Conservation (phyloP, 2,113 vertebrate species). For the Sorex araneus region DNA sequence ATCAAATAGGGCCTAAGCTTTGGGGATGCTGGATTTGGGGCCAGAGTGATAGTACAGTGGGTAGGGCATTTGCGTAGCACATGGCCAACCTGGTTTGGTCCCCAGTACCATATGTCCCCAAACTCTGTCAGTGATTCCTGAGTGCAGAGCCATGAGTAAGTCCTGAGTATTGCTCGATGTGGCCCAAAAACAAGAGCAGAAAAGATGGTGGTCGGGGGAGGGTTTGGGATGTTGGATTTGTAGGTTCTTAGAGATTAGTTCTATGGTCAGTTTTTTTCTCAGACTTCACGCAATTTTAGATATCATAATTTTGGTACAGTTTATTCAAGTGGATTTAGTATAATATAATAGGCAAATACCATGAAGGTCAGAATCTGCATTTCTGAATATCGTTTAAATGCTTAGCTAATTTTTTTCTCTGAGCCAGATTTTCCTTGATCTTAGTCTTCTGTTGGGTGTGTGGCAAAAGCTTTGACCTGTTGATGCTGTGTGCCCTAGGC, state of each 20-base stretch:
- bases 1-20: not conserved
- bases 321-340: not conserved
- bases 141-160: too few relatives aligned
- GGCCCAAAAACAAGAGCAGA: too few relatives aligned
- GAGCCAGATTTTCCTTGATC: not conserved
- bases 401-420: not conserved
- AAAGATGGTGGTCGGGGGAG: too few relatives aligned
- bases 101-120: too few relatives aligned
- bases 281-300: not conserved
- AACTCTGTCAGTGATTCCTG: too few relatives aligned
- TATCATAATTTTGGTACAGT: not conserved
- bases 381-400: not conserved
- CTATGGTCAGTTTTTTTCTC: not conserved
- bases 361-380: not conserved
- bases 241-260: not conserved
- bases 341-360: not conserved
- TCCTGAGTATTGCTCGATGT: too few relatives aligned
- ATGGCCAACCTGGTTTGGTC: too few relatives aligned
- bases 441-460: not conserved
- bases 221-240: not conserved
- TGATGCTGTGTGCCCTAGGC: slow-evolving; percentile 88
- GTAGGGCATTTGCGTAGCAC: too few relatives aligned
- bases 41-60: too few relatives aligned
- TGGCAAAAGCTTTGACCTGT: not conserved
- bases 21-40: not conserved